A percentile compares a stretch with the other conserved stretches of the same genome.
Conservation (phyloP, 2,797 vertebrate species). For the Erethizon dorsatum region DNA sequence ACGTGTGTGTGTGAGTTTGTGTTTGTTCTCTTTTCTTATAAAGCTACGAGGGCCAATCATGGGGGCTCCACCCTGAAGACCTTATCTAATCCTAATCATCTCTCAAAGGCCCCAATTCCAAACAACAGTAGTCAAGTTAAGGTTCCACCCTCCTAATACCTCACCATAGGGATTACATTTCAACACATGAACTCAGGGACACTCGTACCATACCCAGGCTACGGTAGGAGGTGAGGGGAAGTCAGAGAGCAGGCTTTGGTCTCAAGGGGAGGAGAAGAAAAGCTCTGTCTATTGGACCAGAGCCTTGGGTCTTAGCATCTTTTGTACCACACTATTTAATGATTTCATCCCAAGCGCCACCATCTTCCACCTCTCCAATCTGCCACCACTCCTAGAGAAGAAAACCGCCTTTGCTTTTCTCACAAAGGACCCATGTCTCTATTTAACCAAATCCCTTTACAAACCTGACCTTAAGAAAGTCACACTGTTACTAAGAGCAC, state of each 20-base stretch:
- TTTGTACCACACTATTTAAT: not conserved
- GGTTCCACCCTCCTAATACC: not conserved
- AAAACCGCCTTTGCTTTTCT: not conserved
- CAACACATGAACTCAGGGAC: not conserved
- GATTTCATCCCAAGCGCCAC: not conserved
- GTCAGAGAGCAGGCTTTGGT: not conserved
- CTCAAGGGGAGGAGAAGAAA: not conserved
- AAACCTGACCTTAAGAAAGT: not conserved
- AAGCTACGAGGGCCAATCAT: not conserved
- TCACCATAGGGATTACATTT: not conserved
- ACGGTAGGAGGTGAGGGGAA: not conserved
- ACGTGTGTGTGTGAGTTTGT: not conserved
- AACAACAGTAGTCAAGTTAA: not conserved
- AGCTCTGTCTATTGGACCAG: too few relatives aligned
- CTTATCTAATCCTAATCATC: not conserved
- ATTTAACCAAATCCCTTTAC: not conserved
- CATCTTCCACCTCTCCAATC: not conserved
- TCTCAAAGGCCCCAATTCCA: too few relatives aligned
- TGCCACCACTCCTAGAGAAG: not conserved
- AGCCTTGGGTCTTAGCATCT: not conserved
- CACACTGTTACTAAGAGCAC: not conserved
- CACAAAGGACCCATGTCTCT: accelerated
- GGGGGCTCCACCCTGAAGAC: not conserved
- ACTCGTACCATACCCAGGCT: not conserved
- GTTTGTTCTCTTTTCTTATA: not conserved